Base-by-base conservation (phyloP, 2,888 invertebrate species). In the Celastrina argiolus region DNA sequence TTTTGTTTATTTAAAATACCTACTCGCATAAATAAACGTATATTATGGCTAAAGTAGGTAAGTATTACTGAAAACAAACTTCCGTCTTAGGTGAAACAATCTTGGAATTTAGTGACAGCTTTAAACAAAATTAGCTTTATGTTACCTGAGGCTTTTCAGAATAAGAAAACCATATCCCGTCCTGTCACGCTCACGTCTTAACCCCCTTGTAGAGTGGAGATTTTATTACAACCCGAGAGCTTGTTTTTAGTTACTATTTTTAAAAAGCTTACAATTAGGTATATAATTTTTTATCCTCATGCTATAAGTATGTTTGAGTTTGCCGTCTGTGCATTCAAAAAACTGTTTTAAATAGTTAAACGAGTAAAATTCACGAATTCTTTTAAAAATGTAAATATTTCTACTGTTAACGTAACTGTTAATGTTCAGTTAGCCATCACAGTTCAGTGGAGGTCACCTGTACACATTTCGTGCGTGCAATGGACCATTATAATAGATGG, bases 391-490 rank as follows among this genome's bases (percentile, higher is more conserved):
- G 45, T 51, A 51, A 51, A 51, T 51, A 51, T 22, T 22, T 22
- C 22, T 3, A 51, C 51, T 22, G 51, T 51, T 51, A 51, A 51
- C 22, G 51, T 51, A 61, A 61, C 61, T 61, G 61, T 61, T 61
- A 61, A 61, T 34, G 61, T 61, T 61, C 61, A 61, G 61, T 61
- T 61, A 61, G 39, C 39, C 34, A 61, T 36, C 61, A 34, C 61
- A 36, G 61, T 36, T 61, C 61, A 61, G 61, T 61, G 61, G 34
- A 61, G 61, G 34, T 61, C 61, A 61, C 39, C 18, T 34, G 18
- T 36, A 18, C 36, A 18, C 36, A 61, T 61, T 61, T 61, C 39
- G 36, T 61, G 39, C 61, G 22, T 18, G 61, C 34, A 22, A 18
- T 36, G 22, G 31, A 58, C 56, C 56, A 58, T 58, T 58, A 58